A percentile compares a stretch with the other conserved stretches of the same genome.
Conservation (phyloP, 2,888 invertebrate genomes). For the Cyclophora punctaria region DNA sequence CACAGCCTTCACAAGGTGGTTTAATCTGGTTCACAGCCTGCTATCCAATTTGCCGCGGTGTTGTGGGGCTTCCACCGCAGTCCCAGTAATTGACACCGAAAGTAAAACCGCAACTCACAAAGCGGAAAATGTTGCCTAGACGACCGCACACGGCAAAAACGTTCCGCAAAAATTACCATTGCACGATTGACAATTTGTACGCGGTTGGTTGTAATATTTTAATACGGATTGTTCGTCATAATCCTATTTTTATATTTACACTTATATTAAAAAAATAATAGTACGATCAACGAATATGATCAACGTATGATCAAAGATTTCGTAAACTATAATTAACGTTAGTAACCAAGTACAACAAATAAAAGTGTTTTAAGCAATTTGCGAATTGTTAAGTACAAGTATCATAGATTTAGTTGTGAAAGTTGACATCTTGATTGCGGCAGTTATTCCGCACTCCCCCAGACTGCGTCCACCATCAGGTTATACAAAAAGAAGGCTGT, state of each 20-base stretch:
- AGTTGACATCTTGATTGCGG: conserved; percentile 71
- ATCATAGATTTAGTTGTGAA: conserved; percentile 71
- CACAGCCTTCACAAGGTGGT: conserved; percentile 52
- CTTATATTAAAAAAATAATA: too few relatives aligned
- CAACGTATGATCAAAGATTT: too few relatives aligned
- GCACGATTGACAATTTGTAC: conserved; percentile 32
- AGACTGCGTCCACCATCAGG: conserved; percentile 41
- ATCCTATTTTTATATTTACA: too few relatives aligned
- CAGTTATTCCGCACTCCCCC: conserved; percentile 64
- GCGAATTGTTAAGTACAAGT: too few relatives aligned
- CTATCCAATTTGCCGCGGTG: conserved; percentile 63
- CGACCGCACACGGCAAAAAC: conserved; percentile 42
- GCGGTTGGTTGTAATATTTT: conserved; percentile 52
- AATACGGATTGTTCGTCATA: too few relatives aligned
- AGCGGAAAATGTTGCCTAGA: conserved; percentile 45
- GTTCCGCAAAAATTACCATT: conserved; percentile 40
- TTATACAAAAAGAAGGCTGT: conserved; percentile 61
- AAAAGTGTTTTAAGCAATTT: too few relatives aligned
- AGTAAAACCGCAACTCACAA: conserved; percentile 55
- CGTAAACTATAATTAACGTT: too few relatives aligned
- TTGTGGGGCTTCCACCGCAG: conserved; percentile 66
- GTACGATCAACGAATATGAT: too few relatives aligned
- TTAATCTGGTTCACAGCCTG: conserved; percentile 60
- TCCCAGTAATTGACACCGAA: conserved; percentile 63
- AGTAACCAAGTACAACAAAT: too few relatives aligned